Percentiles rank a stretch among this genome's conserved stretches.
Conservation (phyloP, 2,797 vertebrate genomes). For the Florisuga fusca region DNA sequence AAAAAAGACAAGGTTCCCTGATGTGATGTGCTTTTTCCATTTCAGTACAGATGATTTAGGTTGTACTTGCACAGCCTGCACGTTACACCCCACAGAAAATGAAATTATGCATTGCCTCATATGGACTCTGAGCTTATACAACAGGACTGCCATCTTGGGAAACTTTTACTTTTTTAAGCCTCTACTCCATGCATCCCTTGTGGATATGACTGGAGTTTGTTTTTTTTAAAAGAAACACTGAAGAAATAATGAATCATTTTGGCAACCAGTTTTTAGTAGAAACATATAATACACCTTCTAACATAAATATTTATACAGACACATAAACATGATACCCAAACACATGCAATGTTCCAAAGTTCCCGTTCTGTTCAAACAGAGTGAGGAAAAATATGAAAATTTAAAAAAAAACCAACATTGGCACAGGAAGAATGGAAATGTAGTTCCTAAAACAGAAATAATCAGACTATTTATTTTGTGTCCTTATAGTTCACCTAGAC, state of each 20-base stretch:
- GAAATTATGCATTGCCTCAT: not conserved
- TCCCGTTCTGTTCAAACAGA: not conserved
- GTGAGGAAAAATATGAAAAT: not conserved
- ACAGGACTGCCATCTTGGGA: not conserved
- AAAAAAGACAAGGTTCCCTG: not conserved
- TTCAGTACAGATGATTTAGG: not conserved
- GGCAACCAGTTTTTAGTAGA: constrained; percentile 30
- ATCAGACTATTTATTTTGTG: not conserved
- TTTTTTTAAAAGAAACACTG: not conserved
- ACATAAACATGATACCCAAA: not conserved
- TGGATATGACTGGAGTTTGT: not conserved
- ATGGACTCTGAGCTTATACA: not conserved
- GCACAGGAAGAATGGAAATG: not conserved
- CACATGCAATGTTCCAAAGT: not conserved
- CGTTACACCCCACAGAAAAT: not conserved
- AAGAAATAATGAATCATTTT: not conserved
- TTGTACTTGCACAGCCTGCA: not conserved
- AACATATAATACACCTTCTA: not conserved
- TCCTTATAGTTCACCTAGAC: not conserved
- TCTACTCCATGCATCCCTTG: not conserved
- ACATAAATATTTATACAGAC: constrained; percentile 1
- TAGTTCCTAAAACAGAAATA: not conserved
- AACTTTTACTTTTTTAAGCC: not conserved
- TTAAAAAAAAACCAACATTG: not conserved
- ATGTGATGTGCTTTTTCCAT: not conserved